These are phyloP conservation scores for Anolis apletophallus DNA, from an alignment of 2,797 vertebrate species.

Conservation along the genomic window DNA sequence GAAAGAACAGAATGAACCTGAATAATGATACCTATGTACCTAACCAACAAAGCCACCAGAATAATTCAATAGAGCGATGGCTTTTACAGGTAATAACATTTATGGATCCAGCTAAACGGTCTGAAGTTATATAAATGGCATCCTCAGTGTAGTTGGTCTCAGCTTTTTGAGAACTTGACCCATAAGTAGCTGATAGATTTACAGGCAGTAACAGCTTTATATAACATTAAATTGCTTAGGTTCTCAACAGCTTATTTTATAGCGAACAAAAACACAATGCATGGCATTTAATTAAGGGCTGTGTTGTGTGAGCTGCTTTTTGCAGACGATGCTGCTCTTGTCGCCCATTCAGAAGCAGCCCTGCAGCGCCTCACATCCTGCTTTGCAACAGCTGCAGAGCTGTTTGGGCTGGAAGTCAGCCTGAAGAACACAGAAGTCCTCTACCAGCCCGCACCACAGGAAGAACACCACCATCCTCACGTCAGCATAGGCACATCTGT, in stretches of 20 bases:
- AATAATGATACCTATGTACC: constrained; percentile 14
- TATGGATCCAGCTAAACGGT: constrained; percentile 39
- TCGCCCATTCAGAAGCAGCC: too few species aligned
- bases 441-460: too few species aligned
- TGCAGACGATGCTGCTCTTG: too few species aligned
- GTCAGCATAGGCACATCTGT: too few species aligned
- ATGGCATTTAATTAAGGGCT: not conserved
- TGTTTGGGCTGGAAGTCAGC: too few species aligned
- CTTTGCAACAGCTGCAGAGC: too few species aligned
- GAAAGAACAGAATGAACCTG: constrained; percentile 34
- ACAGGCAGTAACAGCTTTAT: constrained; percentile 22
- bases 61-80: constrained; percentile 24
- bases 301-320: too few species aligned
- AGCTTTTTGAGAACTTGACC: constrained; percentile 26
- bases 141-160: constrained; percentile 44
- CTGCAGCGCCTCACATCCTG: too few species aligned
- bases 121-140: constrained; percentile 30
- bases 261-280: constrained; percentile 17
- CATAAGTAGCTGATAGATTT: constrained; percentile 20
- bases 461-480: too few species aligned
- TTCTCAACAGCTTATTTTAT: constrained; percentile 32
- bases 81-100: constrained; percentile 47
- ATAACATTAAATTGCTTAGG: constrained; percentile 37
- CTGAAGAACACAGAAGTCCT: too few species aligned
- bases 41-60: constrained; percentile 13